Base-by-base conservation (phyloP, 2,888 invertebrate species). In the Perithous albicinctus region DNA sequence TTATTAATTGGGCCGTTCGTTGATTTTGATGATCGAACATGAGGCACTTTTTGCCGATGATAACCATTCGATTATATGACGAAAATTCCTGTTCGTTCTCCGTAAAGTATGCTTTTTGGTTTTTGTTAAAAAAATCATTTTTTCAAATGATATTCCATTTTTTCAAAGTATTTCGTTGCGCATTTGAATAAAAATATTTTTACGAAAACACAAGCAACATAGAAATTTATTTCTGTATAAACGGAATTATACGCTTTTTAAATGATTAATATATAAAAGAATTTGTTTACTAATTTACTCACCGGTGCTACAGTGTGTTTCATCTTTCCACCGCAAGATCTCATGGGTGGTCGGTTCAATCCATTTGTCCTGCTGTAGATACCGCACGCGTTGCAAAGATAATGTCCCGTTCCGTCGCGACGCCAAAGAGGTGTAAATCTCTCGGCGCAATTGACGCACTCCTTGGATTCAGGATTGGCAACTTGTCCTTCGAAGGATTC, bases 371-470 rank as follows among this genome's bases (percentile, higher is more conserved):
- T 90, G 85, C 93, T 94, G 90, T 94, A 95, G 64, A 94, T 92
- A 41, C 94, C 95, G 91, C 98, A 98, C 63, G 97, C 97, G 93
- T 97, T 97, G 93, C 98, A 98, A 84, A 97, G 94, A 91, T 97
- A 97, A 92, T 97, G 96, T 8, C 97, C 97, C 41, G 96, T 96
- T 79, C 96, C 96, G 93, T 98, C 98, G 86, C 97, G 94, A 78
- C 97, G 94, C 97, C 97, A 98, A 41, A 97, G 93, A 0, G 97
- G 97, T 10, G 97, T 97, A 43, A 95, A 94, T 79, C 93, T 94
- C 18, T 95, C 94, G 20, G 94, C 94, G 88, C 96, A 96, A 90
- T 95, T 95, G 67, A 95, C 95, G 89, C 96, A 96, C 93, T 96
- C 96, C 93, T 96, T 96, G 86, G 95, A 94, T 87, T 96, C 96